Evolutionary conservation across 92 coral and sea anemone species (phyloP).

Genomic region (Epizoanthus stellaris): DNA sequence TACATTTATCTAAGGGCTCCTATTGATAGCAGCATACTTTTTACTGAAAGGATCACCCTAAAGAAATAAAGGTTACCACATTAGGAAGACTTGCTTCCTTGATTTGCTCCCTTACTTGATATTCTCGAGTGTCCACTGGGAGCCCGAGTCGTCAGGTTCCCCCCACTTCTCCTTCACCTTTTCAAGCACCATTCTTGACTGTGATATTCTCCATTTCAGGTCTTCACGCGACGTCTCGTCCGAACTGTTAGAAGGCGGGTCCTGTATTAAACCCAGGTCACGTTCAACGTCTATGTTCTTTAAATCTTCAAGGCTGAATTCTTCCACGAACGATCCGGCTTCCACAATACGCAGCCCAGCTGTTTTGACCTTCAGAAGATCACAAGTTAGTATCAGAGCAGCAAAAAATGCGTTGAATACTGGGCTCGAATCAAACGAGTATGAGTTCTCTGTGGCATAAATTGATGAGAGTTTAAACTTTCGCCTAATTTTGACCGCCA

Average conservation of each 20-base stretch:
- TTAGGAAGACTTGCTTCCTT: not conserved
- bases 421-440: not conserved
- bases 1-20: too few relatives aligned
- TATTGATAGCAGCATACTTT: too few relatives aligned
- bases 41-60: too few relatives aligned
- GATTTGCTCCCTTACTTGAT: constrained; percentile 23
- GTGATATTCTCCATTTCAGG: constrained; percentile 78
- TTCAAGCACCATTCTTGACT: constrained; percentile 71
- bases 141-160: constrained; percentile 54
- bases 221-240: constrained; percentile 31
- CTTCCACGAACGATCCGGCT: constrained; percentile 70
- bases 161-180: constrained; percentile 75
- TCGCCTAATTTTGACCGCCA: too few relatives aligned
- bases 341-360: constrained; percentile 61
- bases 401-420: not conserved
- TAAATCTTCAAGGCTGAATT: constrained; percentile 67
- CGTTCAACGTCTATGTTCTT: constrained; percentile 56
- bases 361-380: constrained; percentile 50
- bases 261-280: constrained; percentile 68
- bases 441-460: not conserved
- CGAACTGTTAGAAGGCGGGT: constrained; percentile 47
- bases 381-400: not conserved
- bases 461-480: too few relatives aligned
- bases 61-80: too few relatives aligned
- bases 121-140: constrained; percentile 74